Base-by-base conservation (phyloP, 2,797 vertebrate species). In the Hydrolagus colliei region DNA sequence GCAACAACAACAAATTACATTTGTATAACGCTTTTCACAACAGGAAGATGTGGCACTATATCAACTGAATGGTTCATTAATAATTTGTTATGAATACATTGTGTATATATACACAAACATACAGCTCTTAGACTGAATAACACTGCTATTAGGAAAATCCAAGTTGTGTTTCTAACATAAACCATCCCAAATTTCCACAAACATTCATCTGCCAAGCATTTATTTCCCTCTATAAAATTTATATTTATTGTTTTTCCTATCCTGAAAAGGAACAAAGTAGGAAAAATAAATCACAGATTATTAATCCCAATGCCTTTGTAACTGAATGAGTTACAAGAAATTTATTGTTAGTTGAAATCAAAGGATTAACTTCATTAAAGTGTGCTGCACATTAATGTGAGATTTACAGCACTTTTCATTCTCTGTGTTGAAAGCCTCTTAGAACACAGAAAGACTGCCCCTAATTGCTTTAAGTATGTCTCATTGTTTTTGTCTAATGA, bases 311-410 rank as follows among this genome's bases (percentile, higher is more conserved):
- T 65, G 5, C 63, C 27, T 80, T 80, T 35, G 13, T 80, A 65
- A 65, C n/a, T 35, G 2, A 67, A 80, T 67, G 62, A 67, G 63
- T 8, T 67, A 9, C 8, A 80, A 4, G 27, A 65, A 80, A 14
- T 67, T 32, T 63, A 80, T 32, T 80, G 27, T 18, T 65, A 27
- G 78, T 67, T 80, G 35, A 65, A 67, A 80, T 80, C 78, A 80
- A 80, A 80, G 62, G 27, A 80, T 80, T 80, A 67, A 32, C 78
- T 80, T 80, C 62, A 16, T 8, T 63, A 63, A 65, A 67, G 22
- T 80, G 62, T 63, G 35, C 22, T 52, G 41, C 13, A 77, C 61
- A 80, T 67, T 80, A 67, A 32, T 80, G 65, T 67, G 75, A 20
- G 41, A 2, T 61, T 61, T 77, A n/a, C 61, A 20, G 52, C 61